phyloP scores from a whole-genome alignment of 2,113 vertebrate species.

The Arizona elegans region DNA sequence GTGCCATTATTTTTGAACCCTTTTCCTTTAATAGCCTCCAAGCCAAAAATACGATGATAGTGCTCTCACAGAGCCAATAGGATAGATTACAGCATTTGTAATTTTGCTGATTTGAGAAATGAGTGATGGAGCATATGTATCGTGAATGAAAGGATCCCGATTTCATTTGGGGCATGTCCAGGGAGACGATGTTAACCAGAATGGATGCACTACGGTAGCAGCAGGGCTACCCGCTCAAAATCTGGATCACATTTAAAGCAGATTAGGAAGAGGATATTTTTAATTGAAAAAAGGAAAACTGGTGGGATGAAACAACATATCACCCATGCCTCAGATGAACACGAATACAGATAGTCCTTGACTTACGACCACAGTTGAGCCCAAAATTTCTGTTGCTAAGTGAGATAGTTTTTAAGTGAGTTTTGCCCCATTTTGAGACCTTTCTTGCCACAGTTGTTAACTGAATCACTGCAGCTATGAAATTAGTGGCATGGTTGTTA shows the following conservation, averaged over 20 bases:
- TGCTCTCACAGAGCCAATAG: neutral
- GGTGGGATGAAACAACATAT: neutral
- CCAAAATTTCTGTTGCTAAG: neutral
- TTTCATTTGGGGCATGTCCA: neutral
- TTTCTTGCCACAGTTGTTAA: neutral
- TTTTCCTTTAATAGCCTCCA: neutral
- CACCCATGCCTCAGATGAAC: neutral
- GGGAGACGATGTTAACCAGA: neutral
- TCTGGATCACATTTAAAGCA: neutral
- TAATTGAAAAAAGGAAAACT: neutral
- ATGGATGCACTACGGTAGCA: neutral
- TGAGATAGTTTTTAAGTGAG: neutral
- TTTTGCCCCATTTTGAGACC: neutral
- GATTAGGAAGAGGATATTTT: neutral
- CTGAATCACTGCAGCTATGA: neutral
- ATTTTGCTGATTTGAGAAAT: neutral
- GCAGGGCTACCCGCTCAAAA: neutral
- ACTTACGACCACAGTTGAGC: neutral
- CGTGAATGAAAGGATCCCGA: neutral
- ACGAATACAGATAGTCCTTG: neutral
- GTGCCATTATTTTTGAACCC: neutral
- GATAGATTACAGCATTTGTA: neutral
- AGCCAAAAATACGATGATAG: neutral
- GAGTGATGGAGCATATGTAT: neutral
- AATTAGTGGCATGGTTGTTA: neutral